Conservation (phyloP, 1,140 invertebrate species). For the Physella acuta region DNA sequence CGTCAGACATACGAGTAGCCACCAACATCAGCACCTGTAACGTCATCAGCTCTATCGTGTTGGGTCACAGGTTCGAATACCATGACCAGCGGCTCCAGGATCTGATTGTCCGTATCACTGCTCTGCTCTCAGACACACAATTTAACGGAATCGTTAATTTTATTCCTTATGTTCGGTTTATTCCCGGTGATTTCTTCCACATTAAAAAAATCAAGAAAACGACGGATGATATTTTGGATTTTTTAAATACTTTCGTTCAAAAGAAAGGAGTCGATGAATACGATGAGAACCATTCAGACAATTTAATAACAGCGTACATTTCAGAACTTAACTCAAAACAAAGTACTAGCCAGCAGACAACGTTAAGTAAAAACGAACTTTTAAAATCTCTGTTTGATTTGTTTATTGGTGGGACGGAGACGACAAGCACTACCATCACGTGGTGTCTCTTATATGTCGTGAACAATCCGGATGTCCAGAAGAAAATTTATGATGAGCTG, state of each 20-base stretch:
- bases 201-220: conserved; percentile 25
- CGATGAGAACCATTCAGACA: conserved; percentile 19
- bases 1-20: conserved; percentile 12
- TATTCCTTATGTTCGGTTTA: conserved; percentile 28
- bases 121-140: conserved; percentile 11
- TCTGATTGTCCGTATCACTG: conserved; percentile 12
- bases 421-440: conserved; percentile 77
- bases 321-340: conserved; percentile 15
- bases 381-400: conserved; percentile 18
- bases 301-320: conserved; percentile 37
- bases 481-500: conserved; percentile 81
- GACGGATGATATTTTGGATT: conserved; percentile 13
- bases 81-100: conserved; percentile 51
- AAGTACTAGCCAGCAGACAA: conserved; percentile 1
- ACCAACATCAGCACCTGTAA: conserved; percentile 30
- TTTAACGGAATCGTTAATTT: conserved; percentile 14
- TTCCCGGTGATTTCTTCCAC: conserved; percentile 32
- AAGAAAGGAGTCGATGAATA: conserved; percentile 1
- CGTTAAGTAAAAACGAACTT: conserved; percentile 23
- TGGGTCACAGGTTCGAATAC: conserved; percentile 47
- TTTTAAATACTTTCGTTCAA: conserved; percentile 5
- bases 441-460: conserved; percentile 88
- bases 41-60: conserved; percentile 35
- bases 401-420: conserved; percentile 83
- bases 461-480: conserved; percentile 72